Conservation (phyloP, 2,888 invertebrate genomes). For the Diloba caeruleocephala region DNA sequence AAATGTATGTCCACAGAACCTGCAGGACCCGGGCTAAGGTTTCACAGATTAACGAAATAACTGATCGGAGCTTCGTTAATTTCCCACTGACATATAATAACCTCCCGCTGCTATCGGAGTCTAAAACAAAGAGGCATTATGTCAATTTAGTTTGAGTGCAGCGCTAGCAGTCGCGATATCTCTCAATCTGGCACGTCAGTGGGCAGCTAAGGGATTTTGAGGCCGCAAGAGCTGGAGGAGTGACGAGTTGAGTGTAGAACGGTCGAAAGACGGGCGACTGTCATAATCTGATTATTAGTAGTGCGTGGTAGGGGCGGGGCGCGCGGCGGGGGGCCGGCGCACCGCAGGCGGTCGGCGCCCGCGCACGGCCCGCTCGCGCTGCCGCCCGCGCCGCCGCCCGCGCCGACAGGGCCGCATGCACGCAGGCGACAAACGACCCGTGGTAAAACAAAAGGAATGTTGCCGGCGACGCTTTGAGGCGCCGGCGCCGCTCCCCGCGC, state of each 20-base stretch:
- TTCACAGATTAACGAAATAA: slow-evolving; percentile 41
- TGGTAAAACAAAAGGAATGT: slow-evolving; percentile 90
- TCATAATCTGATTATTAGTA: slow-evolving; percentile 88
- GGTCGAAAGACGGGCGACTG: slow-evolving; percentile 79
- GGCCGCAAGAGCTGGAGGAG: slow-evolving; percentile 74
- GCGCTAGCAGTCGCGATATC: slow-evolving; percentile 53
- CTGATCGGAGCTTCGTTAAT: slow-evolving; percentile 50
- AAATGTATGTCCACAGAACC: slow-evolving; percentile 30
- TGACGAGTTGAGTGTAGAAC: slow-evolving; percentile 71
- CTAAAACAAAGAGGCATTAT: slow-evolving; percentile 65
- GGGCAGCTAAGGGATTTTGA: slow-evolving; percentile 40
- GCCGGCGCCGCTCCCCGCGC: slow-evolving; percentile 87
- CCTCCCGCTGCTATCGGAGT: slow-evolving; percentile 60
- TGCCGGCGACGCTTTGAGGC: slow-evolving; percentile 88
- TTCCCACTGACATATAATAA: slow-evolving; percentile 43
- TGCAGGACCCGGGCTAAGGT: slow-evolving; percentile 31
- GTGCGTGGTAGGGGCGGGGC: slow-evolving; percentile 82
- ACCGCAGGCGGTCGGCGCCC: slow-evolving; percentile 87
- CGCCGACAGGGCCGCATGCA: slow-evolving; percentile 63
- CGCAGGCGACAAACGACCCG: slow-evolving; percentile 88
- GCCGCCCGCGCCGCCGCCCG: slow-evolving; percentile 6
- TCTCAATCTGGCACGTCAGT: slow-evolving; percentile 53
- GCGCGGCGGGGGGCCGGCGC: slow-evolving; percentile 83
- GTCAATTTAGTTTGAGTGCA: slow-evolving; percentile 56
- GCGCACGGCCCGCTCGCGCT: slow-evolving; percentile 76